phyloP scores from a whole-genome alignment of 2,113 vertebrate genomes.

The Pan paniscus region DNA sequence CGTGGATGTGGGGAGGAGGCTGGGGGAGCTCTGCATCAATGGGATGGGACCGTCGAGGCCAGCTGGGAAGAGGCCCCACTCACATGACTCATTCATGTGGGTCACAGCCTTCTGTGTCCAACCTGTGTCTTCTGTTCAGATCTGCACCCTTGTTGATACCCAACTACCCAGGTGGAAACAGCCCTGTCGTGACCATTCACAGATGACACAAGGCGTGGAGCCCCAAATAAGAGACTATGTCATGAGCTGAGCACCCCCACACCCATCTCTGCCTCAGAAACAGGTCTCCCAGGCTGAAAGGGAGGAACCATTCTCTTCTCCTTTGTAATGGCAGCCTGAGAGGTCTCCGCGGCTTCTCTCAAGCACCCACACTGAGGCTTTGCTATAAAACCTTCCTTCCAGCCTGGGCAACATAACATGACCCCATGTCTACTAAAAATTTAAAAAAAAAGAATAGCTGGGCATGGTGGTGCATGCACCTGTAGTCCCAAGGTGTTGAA shows the following conservation, averaged over 20 bases:
- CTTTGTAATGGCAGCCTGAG: neutral
- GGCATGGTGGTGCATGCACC: too few species aligned
- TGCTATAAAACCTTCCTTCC: neutral
- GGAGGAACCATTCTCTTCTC: neutral
- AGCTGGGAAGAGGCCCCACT: neutral
- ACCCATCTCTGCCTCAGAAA: neutral
- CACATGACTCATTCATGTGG: rapidly evolving
- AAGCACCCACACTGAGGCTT: neutral
- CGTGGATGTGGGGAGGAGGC: too few species aligned
- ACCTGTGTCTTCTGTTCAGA: neutral
- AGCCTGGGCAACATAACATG: neutral
- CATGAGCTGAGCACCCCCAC: neutral
- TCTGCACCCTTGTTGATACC: too few species aligned
- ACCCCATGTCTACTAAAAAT: too few species aligned
- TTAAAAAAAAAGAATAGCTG: too few species aligned
- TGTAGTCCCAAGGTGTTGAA: too few species aligned
- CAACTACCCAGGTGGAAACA: neutral
- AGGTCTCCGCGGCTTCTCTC: rapidly evolving
- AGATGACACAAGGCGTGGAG: neutral
- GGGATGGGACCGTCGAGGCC: neutral
- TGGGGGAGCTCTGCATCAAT: rapidly evolving
- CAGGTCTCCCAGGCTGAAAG: rapidly evolving
- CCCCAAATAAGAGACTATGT: neutral
- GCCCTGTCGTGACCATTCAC: neutral
- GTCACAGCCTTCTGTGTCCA: neutral